Evolutionary conservation across 2,113 vertebrate species (phyloP).

Genomic region (Bubalus kerabau): DNA sequence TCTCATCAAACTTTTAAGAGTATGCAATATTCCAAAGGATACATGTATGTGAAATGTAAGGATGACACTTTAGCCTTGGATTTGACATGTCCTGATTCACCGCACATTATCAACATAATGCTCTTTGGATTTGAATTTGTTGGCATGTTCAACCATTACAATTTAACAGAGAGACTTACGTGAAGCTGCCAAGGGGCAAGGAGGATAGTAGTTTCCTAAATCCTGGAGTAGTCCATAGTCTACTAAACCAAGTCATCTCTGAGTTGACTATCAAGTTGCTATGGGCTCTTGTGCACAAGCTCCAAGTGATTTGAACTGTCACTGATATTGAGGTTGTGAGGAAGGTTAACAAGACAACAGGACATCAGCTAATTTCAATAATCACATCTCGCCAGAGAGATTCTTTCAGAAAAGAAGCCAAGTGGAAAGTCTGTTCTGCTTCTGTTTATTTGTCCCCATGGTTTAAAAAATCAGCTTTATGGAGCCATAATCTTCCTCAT

Average conservation of each 20-base stretch:
- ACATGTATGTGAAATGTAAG: neutral
- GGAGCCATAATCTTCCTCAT: conserved; percentile 63
- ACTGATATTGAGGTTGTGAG: neutral
- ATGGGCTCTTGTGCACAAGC: neutral
- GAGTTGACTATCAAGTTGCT: neutral
- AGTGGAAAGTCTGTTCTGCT: conserved; percentile 45
- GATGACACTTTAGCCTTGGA: neutral
- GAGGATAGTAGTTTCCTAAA: neutral
- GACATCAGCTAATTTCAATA: neutral
- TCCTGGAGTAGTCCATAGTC: neutral
- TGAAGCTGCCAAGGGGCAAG: neutral
- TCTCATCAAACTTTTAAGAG: neutral
- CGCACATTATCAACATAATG: neutral
- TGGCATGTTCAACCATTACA: neutral
- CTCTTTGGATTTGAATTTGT: neutral
- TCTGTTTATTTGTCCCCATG: conserved; percentile 70
- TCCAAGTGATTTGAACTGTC: neutral
- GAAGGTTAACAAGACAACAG: neutral
- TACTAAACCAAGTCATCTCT: neutral
- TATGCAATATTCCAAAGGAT: neutral
- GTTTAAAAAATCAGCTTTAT: conserved; percentile 70
- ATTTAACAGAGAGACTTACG: neutral
- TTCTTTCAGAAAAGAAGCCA: conserved; percentile 31
- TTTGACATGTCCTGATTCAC: neutral
- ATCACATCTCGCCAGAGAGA: neutral